Evolutionary conservation across 2,113 vertebrate genomes (phyloP), one percentile per base, ranked within the genome.

Genomic region (Poecilia latipinna): DNA sequence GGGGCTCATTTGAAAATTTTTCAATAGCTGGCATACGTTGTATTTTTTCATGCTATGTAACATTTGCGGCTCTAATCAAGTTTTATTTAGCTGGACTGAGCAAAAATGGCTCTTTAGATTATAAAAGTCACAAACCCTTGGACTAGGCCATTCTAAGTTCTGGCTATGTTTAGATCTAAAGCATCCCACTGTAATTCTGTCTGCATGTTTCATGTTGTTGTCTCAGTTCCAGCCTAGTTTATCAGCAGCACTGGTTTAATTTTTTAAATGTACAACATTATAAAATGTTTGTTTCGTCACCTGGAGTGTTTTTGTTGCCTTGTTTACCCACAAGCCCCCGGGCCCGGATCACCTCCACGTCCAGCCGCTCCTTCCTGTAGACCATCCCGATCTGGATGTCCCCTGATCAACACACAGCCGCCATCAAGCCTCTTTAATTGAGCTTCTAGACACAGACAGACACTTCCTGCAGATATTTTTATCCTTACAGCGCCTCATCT

Each of bases 381-480:
- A 99, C 96, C 96, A 99, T 99, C 80, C 98, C 98, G 3, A 99
- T 95, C 91, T 99, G 98, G 79, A 99, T 98, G 92, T 99, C 98
- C 91, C 98, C 98, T 99, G 86, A 72, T 42, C 72, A 54, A 22
- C 44, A n/a, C 73, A 75, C 31, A 78, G 57, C 44, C 83, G 63
- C 62, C 65, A 54, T 19, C 5, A 22, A 24, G 51, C n/a, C 51
- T 24, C 24, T 57, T 57, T 57, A 57, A 15, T 11, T n/a, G 19
- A 10, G 51, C 51, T 57, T 19, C n/a, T 57, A 57, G 24, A 57
- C 8, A 57, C 2, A 57, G n/a, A n/a, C 24, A 24, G 51, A n/a
- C 24, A 57, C 19, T 8, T 57, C 48, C 7, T 57, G 51, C 22
- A 57, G 19, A 1, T 57, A 57, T 57, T 48, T 48, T 48, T 48